Evolutionary conservation across 2,888 invertebrate genomes (phyloP).

Genomic region (Drosophila emarginata): DNA sequence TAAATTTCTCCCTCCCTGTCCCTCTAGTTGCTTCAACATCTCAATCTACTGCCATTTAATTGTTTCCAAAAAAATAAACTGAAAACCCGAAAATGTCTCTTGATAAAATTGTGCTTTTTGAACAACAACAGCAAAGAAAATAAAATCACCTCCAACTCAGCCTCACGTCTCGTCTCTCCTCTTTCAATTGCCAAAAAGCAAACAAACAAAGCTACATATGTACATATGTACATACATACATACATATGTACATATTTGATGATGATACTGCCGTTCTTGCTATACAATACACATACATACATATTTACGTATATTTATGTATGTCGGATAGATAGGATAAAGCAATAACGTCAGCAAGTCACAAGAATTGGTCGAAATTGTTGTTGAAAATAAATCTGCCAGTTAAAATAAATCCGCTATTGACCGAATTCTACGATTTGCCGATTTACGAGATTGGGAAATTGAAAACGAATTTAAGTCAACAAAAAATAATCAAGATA

Average conservation of each 20-base stretch:
- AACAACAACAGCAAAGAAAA: slow-evolving; percentile 33
- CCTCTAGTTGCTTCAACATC: neutral
- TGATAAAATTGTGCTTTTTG: slow-evolving; percentile 34
- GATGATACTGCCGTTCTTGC: neutral
- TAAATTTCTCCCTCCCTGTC: neutral
- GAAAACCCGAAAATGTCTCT: slow-evolving; percentile 35
- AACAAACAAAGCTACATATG: slow-evolving; percentile 41
- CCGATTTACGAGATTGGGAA: slow-evolving; percentile 5
- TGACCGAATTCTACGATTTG: slow-evolving; percentile 10
- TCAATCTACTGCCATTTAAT: neutral
- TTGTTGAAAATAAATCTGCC: slow-evolving; percentile 36
- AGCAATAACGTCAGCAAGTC: slow-evolving; percentile 48
- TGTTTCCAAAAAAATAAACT: neutral
- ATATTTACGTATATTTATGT: slow-evolving; percentile 16
- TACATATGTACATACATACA: too few species aligned
- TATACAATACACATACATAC: slow-evolving; percentile 6
- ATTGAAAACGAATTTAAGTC: neutral
- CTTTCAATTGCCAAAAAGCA: slow-evolving; percentile 33
- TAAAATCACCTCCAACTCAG: neutral
- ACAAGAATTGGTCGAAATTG: slow-evolving; percentile 33
- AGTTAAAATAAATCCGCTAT: slow-evolving; percentile 40
- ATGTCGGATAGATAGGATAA: slow-evolving; percentile 23
- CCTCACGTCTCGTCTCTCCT: neutral
- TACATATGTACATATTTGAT: too few species aligned
- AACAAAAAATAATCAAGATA: slow-evolving; percentile 1